Base-by-base conservation (phyloP, 2,888 invertebrate genomes). In the Ochropacha duplaris region DNA sequence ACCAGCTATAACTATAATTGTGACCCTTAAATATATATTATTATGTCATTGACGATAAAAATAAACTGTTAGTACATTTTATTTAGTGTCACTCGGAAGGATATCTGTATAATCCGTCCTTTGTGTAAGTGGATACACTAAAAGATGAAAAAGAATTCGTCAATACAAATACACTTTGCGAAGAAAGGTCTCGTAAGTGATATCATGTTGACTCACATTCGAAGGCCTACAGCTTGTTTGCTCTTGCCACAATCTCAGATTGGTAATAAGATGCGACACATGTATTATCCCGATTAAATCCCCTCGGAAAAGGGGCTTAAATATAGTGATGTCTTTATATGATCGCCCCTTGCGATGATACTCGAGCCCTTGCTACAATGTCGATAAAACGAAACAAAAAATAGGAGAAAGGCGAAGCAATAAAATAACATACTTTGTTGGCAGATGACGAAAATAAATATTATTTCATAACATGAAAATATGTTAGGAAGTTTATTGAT, bases 231-330 rank as follows among this genome's bases (percentile, higher is more conserved):
- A 82, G 82, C 83, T 80, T 88, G 90, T 92, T 91, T 91, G 87
- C 86, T 84, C 81, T 79, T 73, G 78, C 86, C 86, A 86, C 86
- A 87, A 88, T 87, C 88, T 88, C 78, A 86, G 91, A 90, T 90
- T 87, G 86, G 90, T 91, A 90, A 90, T 90, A 90, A 88, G 90
- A 91, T 89, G 89, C 88, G 92, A 90, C 91, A 90, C 86, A 87
- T 87, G 90, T 89, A 88, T 89, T 90, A 90, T 89, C 85, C 84
- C 83, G 86, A 89, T 88, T 90, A 88, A 87, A 89, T 85, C 90
- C 89, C 85, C 78, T 68, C 72, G 77, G 86, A 84, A 83, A 84
- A 81, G 84, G 84, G 84, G 84, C 84, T 88, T 86, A 86, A 72
- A 77, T 74, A 68, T 88, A 88, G 88, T 87, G 88, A 84, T 87